Evolutionary conservation across 2,113 vertebrate genomes (phyloP).

Genomic region (Dasyornis broadbenti): DNA sequence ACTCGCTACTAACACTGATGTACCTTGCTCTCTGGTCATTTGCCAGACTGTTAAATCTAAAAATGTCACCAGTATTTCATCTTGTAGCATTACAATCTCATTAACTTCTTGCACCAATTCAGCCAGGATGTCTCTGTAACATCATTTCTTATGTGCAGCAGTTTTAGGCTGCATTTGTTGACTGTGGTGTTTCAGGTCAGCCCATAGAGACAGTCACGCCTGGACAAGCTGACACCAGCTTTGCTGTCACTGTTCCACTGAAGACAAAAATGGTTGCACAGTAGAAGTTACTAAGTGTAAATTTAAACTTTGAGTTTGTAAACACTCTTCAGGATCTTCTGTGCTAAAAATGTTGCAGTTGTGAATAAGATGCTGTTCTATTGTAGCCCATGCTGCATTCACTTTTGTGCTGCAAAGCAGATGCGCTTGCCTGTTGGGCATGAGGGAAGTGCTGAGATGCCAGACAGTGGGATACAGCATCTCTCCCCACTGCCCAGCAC

Average conservation of each 20-base stretch:
- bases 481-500: background rate
- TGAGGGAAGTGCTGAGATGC: background rate
- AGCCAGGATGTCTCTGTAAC: background rate
- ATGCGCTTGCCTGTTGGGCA: background rate
- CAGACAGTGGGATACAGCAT: background rate
- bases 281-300: background rate
- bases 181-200: background rate
- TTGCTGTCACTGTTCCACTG: background rate
- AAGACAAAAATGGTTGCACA: background rate
- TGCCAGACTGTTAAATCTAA: rapidly evolving
- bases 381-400: rapidly evolving
- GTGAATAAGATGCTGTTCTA: background rate
- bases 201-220: rapidly evolving
- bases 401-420: background rate
- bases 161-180: background rate
- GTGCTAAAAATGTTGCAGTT: background rate
- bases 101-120: background rate
- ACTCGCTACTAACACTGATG: background rate
- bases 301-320: background rate
- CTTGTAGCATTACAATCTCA: background rate
- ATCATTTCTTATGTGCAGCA: rapidly evolving
- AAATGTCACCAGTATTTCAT: background rate
- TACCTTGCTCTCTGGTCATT: background rate
- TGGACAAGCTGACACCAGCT: background rate
- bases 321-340: background rate